phyloP scores from a whole-genome alignment of 2,113 vertebrate genomes.

The Pycnonotus jocosus region DNA sequence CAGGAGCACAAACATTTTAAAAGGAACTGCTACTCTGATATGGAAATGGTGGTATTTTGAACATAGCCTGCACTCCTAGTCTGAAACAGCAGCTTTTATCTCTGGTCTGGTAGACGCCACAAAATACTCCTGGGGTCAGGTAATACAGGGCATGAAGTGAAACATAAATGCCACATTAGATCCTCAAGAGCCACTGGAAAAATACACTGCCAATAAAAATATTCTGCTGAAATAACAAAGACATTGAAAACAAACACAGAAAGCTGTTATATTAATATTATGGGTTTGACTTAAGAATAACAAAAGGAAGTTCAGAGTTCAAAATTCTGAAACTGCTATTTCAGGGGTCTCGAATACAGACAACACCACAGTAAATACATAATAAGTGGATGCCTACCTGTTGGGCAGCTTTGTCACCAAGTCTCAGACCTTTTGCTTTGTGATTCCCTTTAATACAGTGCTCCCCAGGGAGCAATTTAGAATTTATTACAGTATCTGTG shows the following conservation, averaged over 20 bases:
- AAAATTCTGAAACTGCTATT: background rate
- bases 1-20: background rate
- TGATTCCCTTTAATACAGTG: background rate
- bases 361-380: fast-evolving
- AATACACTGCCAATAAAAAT: conserved; percentile 39
- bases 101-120: background rate
- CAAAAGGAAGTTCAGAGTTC: conserved; percentile 53
- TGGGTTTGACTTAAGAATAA: conserved; percentile 36
- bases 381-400: background rate
- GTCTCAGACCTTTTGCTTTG: background rate
- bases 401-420: background rate
- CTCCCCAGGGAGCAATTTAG: background rate
- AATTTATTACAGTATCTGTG: background rate
- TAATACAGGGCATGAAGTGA: background rate
- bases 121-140: conserved; percentile 17
- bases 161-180: conserved; percentile 30
- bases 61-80: background rate
- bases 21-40: background rate
- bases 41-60: background rate
- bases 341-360: background rate
- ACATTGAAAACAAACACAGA: conserved; percentile 39
- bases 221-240: conserved; percentile 51
- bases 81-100: background rate
- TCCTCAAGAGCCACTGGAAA: conserved; percentile 37
- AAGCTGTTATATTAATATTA: conserved; percentile 37